Conservation (phyloP, 2,797 vertebrate species). For the Monodelphis domestica region DNA sequence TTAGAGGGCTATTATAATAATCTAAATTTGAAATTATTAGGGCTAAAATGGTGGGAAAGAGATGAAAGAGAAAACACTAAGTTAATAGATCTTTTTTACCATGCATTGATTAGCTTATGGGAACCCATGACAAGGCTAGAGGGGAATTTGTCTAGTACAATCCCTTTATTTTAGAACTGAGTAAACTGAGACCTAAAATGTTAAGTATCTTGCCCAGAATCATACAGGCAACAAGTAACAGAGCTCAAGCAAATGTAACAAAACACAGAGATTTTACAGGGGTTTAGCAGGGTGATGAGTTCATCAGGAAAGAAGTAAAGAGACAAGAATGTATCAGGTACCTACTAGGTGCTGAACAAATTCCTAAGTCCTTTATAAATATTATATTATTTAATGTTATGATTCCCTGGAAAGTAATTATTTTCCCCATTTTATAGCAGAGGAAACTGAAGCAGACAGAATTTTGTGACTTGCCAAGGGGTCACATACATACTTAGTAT, state of each 20-base stretch:
- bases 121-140: background rate
- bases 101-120: background rate
- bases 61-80: background rate
- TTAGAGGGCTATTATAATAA: background rate
- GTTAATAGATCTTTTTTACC: background rate
- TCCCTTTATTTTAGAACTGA: background rate
- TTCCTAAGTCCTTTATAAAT: background rate
- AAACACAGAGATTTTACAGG: background rate
- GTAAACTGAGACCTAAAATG: background rate
- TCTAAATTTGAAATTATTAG: background rate
- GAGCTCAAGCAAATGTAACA: background rate
- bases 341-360: background rate
- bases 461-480: background rate
- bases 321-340: background rate
- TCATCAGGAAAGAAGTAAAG: background rate
- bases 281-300: background rate
- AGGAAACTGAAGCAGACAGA: background rate
- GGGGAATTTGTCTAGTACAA: background rate
- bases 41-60: background rate
- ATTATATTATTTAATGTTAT: background rate
- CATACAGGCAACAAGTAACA: background rate
- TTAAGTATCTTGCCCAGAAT: background rate
- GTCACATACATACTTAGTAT: background rate
- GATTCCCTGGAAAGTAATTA: background rate
- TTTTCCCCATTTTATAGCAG: background rate